Evolutionary conservation across 2,797 vertebrate genomes (phyloP).

Genomic region (Pygocentrus nattereri): DNA sequence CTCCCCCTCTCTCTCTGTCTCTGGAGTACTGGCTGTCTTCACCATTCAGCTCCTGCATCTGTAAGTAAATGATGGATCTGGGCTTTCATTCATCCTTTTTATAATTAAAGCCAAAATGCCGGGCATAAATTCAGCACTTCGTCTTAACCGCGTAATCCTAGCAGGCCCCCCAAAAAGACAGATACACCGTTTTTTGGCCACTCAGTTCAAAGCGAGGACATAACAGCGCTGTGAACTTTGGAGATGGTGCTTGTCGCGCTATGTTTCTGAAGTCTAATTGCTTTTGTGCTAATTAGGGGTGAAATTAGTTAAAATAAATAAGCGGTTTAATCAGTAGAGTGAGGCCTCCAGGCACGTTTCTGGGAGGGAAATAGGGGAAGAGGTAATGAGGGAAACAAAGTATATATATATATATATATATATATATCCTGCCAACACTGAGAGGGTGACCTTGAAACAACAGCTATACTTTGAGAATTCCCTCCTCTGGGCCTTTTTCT

Average conservation of each 20-base stretch:
- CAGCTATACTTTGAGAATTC: not conserved
- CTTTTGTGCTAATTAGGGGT: constrained; percentile 36
- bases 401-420: too few relatives aligned
- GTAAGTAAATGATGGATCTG: constrained; percentile 17
- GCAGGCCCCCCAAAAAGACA: not conserved
- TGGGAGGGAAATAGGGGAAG: not conserved
- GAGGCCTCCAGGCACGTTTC: constrained; percentile 1
- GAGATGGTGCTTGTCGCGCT: not conserved
- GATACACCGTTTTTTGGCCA: not conserved
- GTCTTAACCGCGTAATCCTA: not conserved
- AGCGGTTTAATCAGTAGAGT: constrained; percentile 33
- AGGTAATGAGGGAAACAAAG: not conserved
- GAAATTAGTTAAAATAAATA: constrained; percentile 41
- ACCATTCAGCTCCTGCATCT: not conserved
- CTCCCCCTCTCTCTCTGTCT: constrained; percentile 8
- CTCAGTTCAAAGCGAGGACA: not conserved
- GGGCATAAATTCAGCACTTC: not conserved
- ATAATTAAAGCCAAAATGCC: constrained; percentile 1
- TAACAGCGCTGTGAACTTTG: not conserved
- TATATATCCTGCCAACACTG: not conserved
- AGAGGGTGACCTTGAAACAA: not conserved
- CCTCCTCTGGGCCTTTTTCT: not conserved
- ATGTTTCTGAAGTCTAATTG: constrained; percentile 13
- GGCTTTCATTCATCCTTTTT: not conserved
- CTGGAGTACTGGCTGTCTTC: not conserved